phyloP scores from a whole-genome alignment of 2,888 invertebrate species.

The Drosophila peninsularis region DNA sequence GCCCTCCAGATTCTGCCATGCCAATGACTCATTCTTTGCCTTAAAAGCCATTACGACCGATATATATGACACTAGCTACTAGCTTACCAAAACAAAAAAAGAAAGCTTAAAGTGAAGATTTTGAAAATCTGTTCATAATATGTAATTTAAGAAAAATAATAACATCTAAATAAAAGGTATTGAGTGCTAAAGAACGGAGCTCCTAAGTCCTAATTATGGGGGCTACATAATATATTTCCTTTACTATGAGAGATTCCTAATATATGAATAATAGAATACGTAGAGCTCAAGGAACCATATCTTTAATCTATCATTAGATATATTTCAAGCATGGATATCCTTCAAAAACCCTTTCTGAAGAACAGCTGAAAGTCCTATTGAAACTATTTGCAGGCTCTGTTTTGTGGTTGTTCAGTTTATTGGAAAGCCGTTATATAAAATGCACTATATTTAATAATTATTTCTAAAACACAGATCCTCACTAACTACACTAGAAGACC shows the following conservation, averaged over 20 bases:
- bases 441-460: slow-evolving; percentile 8
- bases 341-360: no score
- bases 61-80: not conserved
- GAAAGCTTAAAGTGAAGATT: not conserved
- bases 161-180: not conserved
- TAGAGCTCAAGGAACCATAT: not conserved
- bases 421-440: slow-evolving; percentile 27
- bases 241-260: no score
- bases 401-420: slow-evolving; percentile 29
- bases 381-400: no score
- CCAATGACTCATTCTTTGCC: slow-evolving; percentile 68
- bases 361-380: no score
- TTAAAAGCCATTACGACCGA: not conserved
- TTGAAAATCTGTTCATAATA: not conserved
- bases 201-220: not conserved
- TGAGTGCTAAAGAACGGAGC: not conserved
- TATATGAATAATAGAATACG: no score
- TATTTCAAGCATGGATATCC: no score
- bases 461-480: slow-evolving; percentile 22
- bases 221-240: not conserved
- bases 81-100: not conserved
- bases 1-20: slow-evolving; percentile 80
- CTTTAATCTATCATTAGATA: not conserved
- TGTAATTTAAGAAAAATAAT: not conserved
- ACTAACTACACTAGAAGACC: not conserved